Conservation (phyloP, 2,113 vertebrate species). For the Serilophus lunatus region DNA sequence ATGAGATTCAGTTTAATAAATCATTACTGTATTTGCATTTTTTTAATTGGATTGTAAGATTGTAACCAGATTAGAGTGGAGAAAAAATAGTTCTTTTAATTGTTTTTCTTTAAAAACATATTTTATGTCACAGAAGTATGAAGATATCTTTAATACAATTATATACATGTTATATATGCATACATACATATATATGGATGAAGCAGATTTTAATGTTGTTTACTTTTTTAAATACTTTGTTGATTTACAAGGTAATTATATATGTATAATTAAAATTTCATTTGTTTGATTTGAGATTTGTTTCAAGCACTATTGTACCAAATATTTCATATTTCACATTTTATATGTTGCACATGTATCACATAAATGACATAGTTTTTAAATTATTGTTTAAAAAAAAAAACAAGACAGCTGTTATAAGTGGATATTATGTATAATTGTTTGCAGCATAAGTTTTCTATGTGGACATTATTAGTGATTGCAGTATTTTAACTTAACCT, state of each 20-base stretch:
- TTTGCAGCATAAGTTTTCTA: constrained; percentile 81
- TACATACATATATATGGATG: constrained; percentile 82
- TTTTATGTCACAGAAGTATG: constrained; percentile 84
- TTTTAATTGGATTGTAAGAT: constrained; percentile 76
- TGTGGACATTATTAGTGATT: constrained; percentile 82
- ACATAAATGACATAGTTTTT: constrained; percentile 80
- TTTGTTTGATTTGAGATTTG: constrained; percentile 82
- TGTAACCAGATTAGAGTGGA: constrained; percentile 83
- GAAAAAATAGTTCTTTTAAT: constrained; percentile 79
- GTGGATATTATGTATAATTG: constrained; percentile 82
- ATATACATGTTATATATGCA: constrained; percentile 84
- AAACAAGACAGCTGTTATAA: constrained; percentile 77
- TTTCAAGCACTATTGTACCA: constrained; percentile 86
- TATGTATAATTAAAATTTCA: constrained; percentile 81
- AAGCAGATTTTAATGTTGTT: constrained; percentile 87
- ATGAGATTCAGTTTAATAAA: constrained; percentile 78
- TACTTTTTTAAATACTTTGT: constrained; percentile 86
- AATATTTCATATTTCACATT: constrained; percentile 87
- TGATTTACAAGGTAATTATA: constrained; percentile 83
- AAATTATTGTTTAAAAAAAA: constrained; percentile 83
- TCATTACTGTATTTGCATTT: constrained; percentile 78
- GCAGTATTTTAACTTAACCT: constrained; percentile 84
- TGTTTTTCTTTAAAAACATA: constrained; percentile 81
- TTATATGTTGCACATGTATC: constrained; percentile 84
- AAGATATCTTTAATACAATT: constrained; percentile 83